Evolutionary conservation across 2,797 vertebrate species (phyloP).

Genomic region (Neosilurus mollespiculum): DNA sequence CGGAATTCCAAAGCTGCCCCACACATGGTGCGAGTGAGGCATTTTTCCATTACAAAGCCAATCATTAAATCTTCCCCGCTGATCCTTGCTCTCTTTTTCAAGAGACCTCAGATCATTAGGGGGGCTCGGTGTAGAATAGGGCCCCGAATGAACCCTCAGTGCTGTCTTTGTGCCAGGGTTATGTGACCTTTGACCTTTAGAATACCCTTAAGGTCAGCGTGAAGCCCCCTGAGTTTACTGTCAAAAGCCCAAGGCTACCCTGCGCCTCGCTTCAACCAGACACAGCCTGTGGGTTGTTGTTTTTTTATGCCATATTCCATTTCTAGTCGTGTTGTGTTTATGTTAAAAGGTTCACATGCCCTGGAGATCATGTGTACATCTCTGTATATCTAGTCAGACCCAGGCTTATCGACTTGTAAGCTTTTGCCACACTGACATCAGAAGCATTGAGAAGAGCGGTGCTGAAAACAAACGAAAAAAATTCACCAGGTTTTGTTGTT

Average conservation of each 20-base stretch:
- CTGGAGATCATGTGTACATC: neutral
- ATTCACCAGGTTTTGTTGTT: constrained; percentile 11
- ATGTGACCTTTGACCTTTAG: constrained; percentile 65
- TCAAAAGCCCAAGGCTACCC: constrained; percentile 56
- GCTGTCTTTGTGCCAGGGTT: constrained; percentile 52
- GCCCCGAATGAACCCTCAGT: neutral
- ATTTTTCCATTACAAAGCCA: constrained; percentile 79
- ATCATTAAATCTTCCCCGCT: constrained; percentile 78
- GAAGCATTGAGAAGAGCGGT: neutral
- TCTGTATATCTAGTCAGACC: neutral
- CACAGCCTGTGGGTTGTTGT: constrained; percentile 28
- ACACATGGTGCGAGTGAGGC: constrained; percentile 69
- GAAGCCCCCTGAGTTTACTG: constrained; percentile 45
- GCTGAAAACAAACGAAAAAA: neutral
- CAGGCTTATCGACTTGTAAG: neutral
- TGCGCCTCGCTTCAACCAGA: constrained; percentile 49
- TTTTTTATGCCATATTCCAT: neutral
- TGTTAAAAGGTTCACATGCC: neutral
- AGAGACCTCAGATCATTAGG: constrained; percentile 72
- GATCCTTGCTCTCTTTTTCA: constrained; percentile 69
- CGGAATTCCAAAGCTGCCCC: constrained; percentile 63
- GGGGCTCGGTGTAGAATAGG: constrained; percentile 56
- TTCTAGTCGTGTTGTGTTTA: neutral
- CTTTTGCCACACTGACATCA: neutral
- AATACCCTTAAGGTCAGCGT: constrained; percentile 56